phyloP scores from a whole-genome alignment of 1,140 invertebrate species.

The Cherax destructor region DNA sequence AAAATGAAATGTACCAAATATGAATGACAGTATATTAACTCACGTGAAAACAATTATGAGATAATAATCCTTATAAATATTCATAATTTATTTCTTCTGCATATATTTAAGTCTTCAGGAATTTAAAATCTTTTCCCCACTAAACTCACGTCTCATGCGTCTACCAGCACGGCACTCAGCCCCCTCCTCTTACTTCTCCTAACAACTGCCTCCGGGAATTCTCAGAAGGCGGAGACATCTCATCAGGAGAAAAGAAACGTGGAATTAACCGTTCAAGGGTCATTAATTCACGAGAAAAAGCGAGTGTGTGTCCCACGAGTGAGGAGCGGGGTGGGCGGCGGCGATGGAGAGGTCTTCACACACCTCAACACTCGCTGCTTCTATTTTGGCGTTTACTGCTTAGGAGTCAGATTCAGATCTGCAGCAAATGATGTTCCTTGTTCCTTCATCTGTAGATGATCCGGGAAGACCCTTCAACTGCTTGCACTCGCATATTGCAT shows the following conservation, averaged over 20 bases:
- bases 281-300: neutral
- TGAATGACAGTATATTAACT: too few relatives aligned
- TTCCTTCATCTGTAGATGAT: too few relatives aligned
- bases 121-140: too few relatives aligned
- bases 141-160: neutral
- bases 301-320: neutral
- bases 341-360: neutral
- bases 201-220: neutral
- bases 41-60: too few relatives aligned
- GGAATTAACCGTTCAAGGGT: neutral
- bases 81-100: too few relatives aligned
- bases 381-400: neutral
- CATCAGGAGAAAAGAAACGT: conserved; percentile 5
- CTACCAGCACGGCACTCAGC: neutral
- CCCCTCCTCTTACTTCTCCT: neutral
- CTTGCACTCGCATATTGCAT: neutral
- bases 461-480: too few relatives aligned
- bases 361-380: neutral
- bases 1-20: too few relatives aligned
- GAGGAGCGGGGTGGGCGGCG: neutral
- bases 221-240: neutral
- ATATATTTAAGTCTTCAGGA: too few relatives aligned
- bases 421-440: too few relatives aligned
- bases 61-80: too few relatives aligned
- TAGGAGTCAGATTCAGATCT: neutral